phyloP scores from a whole-genome alignment of 2,888 invertebrate species.

The Tridacna crocea region DNA sequence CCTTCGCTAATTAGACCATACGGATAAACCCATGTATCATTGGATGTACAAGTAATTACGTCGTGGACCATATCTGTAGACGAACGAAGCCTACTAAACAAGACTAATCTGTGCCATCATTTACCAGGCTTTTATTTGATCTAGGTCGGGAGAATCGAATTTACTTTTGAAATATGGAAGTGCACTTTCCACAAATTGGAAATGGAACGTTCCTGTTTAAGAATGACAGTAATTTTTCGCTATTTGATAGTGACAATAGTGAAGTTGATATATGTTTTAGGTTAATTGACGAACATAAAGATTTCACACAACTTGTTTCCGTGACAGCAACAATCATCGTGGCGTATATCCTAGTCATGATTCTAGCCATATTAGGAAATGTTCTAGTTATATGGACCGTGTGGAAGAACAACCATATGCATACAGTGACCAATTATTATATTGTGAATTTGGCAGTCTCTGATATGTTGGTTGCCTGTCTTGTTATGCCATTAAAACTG shows the following conservation, averaged over 20 bases:
- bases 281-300: constrained; percentile 61
- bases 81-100: neutral
- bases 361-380: constrained; percentile 83
- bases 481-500: constrained; percentile 85
- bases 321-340: constrained; percentile 79
- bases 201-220: neutral
- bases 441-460: constrained; percentile 84
- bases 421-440: constrained; percentile 85
- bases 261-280: constrained; percentile 8
- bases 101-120: no score
- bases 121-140: no score
- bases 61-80: neutral
- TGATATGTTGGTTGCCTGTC: constrained; percentile 84
- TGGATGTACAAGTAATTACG: neutral
- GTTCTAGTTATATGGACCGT: constrained; percentile 84
- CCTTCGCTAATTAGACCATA: constrained; percentile 12
- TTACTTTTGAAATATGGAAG: no score
- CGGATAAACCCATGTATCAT: constrained; percentile 15
- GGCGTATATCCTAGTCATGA: constrained; percentile 81
- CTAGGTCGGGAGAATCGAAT: no score
- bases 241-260: neutral
- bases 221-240: neutral
- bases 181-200: no score
- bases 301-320: constrained; percentile 80
- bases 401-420: constrained; percentile 84